phyloP scores from a whole-genome alignment of 2,113 vertebrate genomes.

The Apeltes quadracus region DNA sequence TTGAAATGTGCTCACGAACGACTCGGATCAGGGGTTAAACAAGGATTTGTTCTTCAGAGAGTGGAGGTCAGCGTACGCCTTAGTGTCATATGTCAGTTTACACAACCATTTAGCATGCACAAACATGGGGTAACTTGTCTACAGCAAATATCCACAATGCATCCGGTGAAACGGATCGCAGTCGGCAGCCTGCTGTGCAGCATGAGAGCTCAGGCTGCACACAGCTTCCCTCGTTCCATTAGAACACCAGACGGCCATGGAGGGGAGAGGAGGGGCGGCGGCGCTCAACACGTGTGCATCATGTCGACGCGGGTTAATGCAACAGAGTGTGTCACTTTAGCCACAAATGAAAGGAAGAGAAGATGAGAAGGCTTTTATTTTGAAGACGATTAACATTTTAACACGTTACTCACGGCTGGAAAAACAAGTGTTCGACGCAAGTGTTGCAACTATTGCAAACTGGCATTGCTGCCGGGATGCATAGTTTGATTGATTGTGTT shows the following conservation, averaged over 20 bases:
- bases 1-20: background rate
- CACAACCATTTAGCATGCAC: slow-evolving; percentile 1
- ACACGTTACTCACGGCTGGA: background rate
- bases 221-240: slow-evolving; percentile 19
- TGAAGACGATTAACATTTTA: background rate
- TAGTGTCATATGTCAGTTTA: background rate
- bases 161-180: slow-evolving; percentile 19
- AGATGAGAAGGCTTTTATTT: background rate
- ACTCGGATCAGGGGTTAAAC: slow-evolving; percentile 1
- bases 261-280: background rate
- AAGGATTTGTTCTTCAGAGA: background rate
- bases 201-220: slow-evolving; percentile 16
- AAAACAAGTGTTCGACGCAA: no score
- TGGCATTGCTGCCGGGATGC: no score
- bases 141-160: slow-evolving; percentile 31
- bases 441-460: no score
- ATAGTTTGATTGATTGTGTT: no score
- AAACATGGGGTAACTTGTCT: slow-evolving; percentile 9
- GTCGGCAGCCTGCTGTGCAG: slow-evolving; percentile 13
- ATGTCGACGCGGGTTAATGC: slow-evolving; percentile 13
- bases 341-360: background rate
- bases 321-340: slow-evolving; percentile 20
- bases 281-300: slow-evolving; percentile 13
- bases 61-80: background rate
- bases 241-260: slow-evolving; percentile 25